Evolutionary conservation across 2,888 invertebrate genomes (phyloP).

Genomic region (Oasisia sp.): DNA sequence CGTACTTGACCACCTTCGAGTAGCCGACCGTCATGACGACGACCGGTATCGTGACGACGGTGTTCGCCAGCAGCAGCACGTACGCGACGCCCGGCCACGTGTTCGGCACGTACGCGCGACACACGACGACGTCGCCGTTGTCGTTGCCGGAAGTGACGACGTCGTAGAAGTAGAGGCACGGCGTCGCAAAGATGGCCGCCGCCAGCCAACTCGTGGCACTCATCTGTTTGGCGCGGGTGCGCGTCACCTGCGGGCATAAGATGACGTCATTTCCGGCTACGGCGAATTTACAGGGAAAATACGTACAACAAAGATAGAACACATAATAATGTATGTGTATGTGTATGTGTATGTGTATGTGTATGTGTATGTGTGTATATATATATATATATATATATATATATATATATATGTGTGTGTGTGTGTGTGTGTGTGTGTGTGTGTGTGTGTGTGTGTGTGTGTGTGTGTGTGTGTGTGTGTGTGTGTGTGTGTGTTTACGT

Average conservation of each 20-base stretch:
- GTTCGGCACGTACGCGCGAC: slow-evolving; percentile 18
- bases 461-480: no score
- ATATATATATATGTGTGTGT: no score
- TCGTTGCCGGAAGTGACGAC: slow-evolving; percentile 26
- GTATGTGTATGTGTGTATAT: no score
- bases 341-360: no score
- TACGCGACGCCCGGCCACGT: slow-evolving; percentile 45
- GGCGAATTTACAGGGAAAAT: not conserved
- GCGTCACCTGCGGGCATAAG: slow-evolving; percentile 43
- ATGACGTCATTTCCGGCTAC: not conserved
- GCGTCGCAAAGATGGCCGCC: slow-evolving; percentile 45
- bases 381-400: no score
- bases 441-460: no score
- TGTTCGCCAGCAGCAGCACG: slow-evolving; percentile 43
- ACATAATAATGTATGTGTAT: no score
- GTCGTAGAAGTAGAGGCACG: slow-evolving; percentile 54
- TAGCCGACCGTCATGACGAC: slow-evolving; percentile 47
- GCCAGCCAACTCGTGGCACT: slow-evolving; percentile 49
- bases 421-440: no score
- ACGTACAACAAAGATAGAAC: not conserved
- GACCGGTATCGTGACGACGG: slow-evolving; percentile 50
- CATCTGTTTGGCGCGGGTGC: slow-evolving; percentile 57
- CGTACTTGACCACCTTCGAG: slow-evolving; percentile 48
- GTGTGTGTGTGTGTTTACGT: no score
- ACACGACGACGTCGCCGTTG: slow-evolving; percentile 20